These are phyloP conservation scores for Acanthochromis polyacanthus DNA, from an alignment of 2,113 vertebrate species.

Conservation along the genomic window DNA sequence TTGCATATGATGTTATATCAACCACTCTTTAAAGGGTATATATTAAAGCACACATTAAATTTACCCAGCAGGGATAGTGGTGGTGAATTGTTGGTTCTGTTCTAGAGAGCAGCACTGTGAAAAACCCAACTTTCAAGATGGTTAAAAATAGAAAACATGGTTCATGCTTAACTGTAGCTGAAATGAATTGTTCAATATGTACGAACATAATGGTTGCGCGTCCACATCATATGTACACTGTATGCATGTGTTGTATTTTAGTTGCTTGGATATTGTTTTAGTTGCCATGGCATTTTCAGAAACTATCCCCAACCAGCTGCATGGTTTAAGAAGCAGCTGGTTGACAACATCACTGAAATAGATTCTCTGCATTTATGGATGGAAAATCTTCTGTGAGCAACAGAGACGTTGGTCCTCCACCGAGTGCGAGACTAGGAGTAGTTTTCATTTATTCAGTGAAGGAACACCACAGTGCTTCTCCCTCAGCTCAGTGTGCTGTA, in stretches of 20 bases:
- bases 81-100: too few relatives aligned
- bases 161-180: too few relatives aligned
- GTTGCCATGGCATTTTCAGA: slow-evolving; percentile 68
- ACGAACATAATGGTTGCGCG: too few relatives aligned
- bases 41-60: too few relatives aligned
- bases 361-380: slow-evolving; percentile 32
- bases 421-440: slow-evolving; percentile 32
- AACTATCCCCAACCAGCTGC: slow-evolving; percentile 40
- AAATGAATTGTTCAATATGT: too few relatives aligned
- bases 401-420: slow-evolving; percentile 17
- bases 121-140: too few relatives aligned
- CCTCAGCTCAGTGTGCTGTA: slow-evolving; percentile 7
- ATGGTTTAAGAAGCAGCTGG: slow-evolving; percentile 37
- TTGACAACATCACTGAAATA: slow-evolving; percentile 40
- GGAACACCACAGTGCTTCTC: slow-evolving; percentile 20
- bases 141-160: too few relatives aligned
- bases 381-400: slow-evolving; percentile 55
- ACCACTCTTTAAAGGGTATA: too few relatives aligned
- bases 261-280: slow-evolving; percentile 58
- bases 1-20: too few relatives aligned
- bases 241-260: slow-evolving; percentile 11
- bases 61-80: too few relatives aligned
- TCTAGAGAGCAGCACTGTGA: too few relatives aligned
- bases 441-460: slow-evolving; percentile 48
- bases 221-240: too few relatives aligned